Base-by-base conservation (phyloP, 2,113 vertebrate species). In the Dolichotis patagonum region DNA sequence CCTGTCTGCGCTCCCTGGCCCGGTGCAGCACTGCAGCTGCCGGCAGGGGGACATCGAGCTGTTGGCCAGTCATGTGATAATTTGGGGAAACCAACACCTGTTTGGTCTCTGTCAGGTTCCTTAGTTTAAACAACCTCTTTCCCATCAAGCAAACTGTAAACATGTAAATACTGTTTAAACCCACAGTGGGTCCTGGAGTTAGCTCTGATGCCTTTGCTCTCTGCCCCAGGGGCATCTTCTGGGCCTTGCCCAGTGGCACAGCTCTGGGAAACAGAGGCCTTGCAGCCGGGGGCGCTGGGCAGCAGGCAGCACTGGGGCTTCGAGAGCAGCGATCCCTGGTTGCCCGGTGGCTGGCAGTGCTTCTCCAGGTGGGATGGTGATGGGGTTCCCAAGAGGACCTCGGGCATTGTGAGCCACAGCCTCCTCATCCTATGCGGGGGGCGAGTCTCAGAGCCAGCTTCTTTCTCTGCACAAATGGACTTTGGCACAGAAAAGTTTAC, bases 61-160 rank as follows among this genome's bases (percentile, higher is more conserved):
- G 52, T 7, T 62, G 24, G 60, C 26, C 73, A 85, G 87, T 95
- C 28, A 63, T 24, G 30, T 41, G 35, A 38, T 88, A 56, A 81
- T 92, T 60, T 56, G 46, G 65, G 46, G 56, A 16, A 78, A 96
- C 4, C 56, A 58, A 46, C 19, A 87, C 81, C 24, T 43, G 3
- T 41, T 56, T 96, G n/a, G 20, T 92, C 22, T 82, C n/a, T 9
- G 60, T 92, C 35, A 71, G 17, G 12, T 52, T 91, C 93, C 91
- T 96, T 11, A 24, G 43, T 86, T 94, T 90, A 95, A 96, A 88
- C 52, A 84, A 49, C 38, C 52, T 75, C 38, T 54, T 81, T 80
- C 24, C 13, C 26, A 5, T 77, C 41, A 43, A 77, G 41, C 24
- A 77, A 26, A 2, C 26, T 46, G 43, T 46, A 26, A 77, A 46